Conservation (phyloP, 1,140 invertebrate species). For the honey bee (Apis mellifera) region Amel_HAv3.1 CM009932.2:11262501-11263000, state of each 20-base stretch:
- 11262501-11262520: too few relatives aligned
- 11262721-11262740: slow-evolving; percentile 4
- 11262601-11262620: too few relatives aligned
- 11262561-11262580: too few relatives aligned
- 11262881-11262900: slow-evolving; percentile 4
- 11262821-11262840: neutral
- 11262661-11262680: too few relatives aligned
- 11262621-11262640: too few relatives aligned
- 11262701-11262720: neutral
- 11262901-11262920: slow-evolving; percentile 1
- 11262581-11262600: too few relatives aligned
- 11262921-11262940: slow-evolving; percentile 13
- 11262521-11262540: too few relatives aligned
- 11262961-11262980: too few relatives aligned
- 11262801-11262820: neutral
- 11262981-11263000: neutral
- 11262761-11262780: slow-evolving; percentile 35
- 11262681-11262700: neutral
- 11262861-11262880: neutral
- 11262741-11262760: neutral
- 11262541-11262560: too few relatives aligned
- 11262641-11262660: neutral
- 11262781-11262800: slow-evolving; percentile 42
- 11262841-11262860: slow-evolving; percentile 34
- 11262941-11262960: neutral